Base-by-base conservation (phyloP, 2,113 vertebrate genomes). In the Tragelaphus strepsiceros region DNA sequence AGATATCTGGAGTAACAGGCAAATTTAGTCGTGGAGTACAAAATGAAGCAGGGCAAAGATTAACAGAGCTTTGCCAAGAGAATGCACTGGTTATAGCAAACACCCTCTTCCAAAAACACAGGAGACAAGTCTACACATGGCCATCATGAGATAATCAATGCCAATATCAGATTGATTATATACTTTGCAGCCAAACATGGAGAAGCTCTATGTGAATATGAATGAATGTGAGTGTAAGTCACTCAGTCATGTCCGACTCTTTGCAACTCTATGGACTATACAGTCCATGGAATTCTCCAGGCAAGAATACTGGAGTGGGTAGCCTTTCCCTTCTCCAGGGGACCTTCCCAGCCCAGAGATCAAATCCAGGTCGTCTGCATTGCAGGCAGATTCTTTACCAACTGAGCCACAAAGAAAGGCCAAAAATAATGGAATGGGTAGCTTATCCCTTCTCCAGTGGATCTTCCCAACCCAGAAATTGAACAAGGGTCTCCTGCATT, bases 161-260 rank as follows among this genome's bases (percentile, higher is more conserved):
- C 32, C 64, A 22, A 71, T 35, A 35, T 35, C 64, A 35, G n/a
- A 22, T 6, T 71, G 64, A 71, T 35, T 71, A 35, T 35, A 35
- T 35, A 21, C 9, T 35, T 71, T 71, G 64, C n/a, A 35, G n/a
- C 9, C 64, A 71, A 71, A 71, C 64, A 35, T 35, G 64, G 64
- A 35, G 64, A 71, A 71, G 64, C 19, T 71, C 64, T 71, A 12
- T 0, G n/a, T 71, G 64, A 11, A 67, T 67, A 8, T 67, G 64
- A 35, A 67, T 67, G 32, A 35, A 19, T 67, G 4, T 67, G 32
- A 67, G 11, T 35, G 64, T 67, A 17, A 71, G 64, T 35, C 5
- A 35, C n/a, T 35, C 19, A 6, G n/a, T 22, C 2, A 0, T 35
- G 67, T 22, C n/a, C 0, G 2, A 35, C n/a, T 71, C n/a, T 35